These are phyloP conservation scores for Latheticus oryzae DNA, from an alignment of 2,888 invertebrate genomes.

Conservation along the genomic window DNA sequence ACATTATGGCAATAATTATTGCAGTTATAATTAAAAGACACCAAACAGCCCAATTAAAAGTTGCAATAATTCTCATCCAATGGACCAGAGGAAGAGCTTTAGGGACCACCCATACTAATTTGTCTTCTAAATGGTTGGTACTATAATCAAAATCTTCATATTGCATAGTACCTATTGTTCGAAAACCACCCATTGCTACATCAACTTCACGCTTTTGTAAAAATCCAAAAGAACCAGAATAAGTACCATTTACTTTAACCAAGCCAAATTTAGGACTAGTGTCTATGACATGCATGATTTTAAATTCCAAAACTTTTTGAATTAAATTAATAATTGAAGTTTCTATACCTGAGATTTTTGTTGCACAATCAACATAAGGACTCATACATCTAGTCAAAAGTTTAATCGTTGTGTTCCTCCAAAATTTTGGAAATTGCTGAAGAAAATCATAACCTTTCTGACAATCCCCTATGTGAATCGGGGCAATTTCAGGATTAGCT, in stretches of 20 bases:
- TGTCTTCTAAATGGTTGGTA: constrained; percentile 26
- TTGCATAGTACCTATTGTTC: constrained; percentile 21
- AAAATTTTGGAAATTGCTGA: constrained; percentile 17
- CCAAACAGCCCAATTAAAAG: constrained; percentile 20
- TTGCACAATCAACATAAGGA: constrained; percentile 23
- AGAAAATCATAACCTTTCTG: background rate
- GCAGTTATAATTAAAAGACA: constrained; percentile 1
- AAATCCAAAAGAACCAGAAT: constrained; percentile 17
- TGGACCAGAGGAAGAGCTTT: constrained; percentile 16
- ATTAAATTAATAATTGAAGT: constrained; percentile 15
- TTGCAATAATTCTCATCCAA: constrained; percentile 26
- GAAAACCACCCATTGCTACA: constrained; percentile 28
- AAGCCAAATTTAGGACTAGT: background rate
- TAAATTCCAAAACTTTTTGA: constrained; percentile 15
- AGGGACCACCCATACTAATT: constrained; percentile 34
- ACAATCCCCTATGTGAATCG: constrained; percentile 12
- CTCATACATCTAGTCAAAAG: constrained; percentile 19
- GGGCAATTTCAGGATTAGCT: background rate
- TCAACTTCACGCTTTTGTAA: constrained; percentile 21
- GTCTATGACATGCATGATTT: constrained; percentile 10
- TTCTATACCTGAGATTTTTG: constrained; percentile 16
- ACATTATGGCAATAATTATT: constrained; percentile 1
- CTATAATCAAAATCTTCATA: constrained; percentile 32
- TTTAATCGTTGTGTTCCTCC: constrained; percentile 18
- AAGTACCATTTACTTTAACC: constrained; percentile 15